A percentile compares a stretch with the other conserved stretches of the same genome.
phyloP scores from a whole-genome alignment of 2,888 invertebrate species.

The Aphodius sticticus region DNA sequence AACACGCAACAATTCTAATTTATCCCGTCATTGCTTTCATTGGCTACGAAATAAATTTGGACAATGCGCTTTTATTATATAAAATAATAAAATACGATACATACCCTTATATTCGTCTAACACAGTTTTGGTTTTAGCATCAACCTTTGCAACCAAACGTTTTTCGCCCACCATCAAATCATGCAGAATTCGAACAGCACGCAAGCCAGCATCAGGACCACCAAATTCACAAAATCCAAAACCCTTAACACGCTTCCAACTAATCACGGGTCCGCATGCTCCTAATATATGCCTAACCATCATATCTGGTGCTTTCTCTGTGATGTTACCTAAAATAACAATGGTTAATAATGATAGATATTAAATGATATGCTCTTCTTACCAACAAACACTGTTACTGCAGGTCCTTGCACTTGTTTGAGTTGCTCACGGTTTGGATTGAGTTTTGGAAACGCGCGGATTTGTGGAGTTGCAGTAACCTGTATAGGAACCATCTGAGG shows the following conservation, averaged over 20 bases:
- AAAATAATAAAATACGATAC: not conserved
- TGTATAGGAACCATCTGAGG: conserved; percentile 65
- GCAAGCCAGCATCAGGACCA: conserved; percentile 92
- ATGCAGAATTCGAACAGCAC: conserved; percentile 92
- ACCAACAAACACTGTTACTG: conserved; percentile 98
- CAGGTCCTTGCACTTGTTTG: conserved; percentile 73
- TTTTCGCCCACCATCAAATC: conserved; percentile 93
- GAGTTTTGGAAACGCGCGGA: conserved; percentile 57
- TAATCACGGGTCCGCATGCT: conserved; percentile 92
- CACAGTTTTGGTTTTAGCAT: conserved; percentile 95
- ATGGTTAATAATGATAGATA: no score
- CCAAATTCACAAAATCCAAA: conserved; percentile 99
- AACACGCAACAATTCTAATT: no score
- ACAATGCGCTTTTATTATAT: not conserved
- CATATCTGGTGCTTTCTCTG: conserved; percentile 92
- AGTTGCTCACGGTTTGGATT: conserved; percentile 57
- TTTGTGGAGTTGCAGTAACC: conserved; percentile 59
- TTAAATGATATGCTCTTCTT: conserved; percentile 42
- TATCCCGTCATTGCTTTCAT: no score
- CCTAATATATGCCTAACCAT: conserved; percentile 93
- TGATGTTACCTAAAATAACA: conserved; percentile 76
- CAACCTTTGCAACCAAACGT: conserved; percentile 93
- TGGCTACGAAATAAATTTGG: no score
- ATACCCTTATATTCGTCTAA: conserved; percentile 92
- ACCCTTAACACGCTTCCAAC: conserved; percentile 97